Evolutionary conservation across 2,797 vertebrate genomes (phyloP).

Genomic region (Myotis daubentonii): DNA sequence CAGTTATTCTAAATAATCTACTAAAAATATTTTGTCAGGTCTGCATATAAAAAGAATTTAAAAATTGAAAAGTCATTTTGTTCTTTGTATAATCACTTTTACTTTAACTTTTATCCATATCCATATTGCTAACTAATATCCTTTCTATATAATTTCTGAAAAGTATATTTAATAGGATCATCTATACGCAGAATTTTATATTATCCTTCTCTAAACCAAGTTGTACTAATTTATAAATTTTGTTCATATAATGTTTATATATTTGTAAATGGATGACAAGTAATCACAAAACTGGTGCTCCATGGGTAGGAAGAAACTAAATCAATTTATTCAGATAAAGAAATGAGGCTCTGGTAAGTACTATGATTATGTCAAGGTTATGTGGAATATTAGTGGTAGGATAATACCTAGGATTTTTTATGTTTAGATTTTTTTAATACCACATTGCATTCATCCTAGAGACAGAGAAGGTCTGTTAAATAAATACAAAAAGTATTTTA

Average conservation of each 20-base stretch:
- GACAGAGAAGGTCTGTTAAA: not conserved
- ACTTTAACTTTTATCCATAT: not conserved
- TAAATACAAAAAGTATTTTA: not conserved
- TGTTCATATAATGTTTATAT: not conserved
- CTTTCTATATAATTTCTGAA: not conserved
- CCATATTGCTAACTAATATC: not conserved
- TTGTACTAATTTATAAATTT: not conserved
- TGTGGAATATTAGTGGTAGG: not conserved
- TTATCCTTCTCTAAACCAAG: not conserved
- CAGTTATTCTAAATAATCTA: not conserved
- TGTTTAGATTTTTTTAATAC: not conserved
- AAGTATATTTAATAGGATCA: not conserved
- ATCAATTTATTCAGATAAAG: not conserved
- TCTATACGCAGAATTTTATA: not conserved
- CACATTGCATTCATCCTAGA: not conserved
- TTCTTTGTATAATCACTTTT: not conserved
- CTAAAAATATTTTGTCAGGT: slow-evolving; percentile 16
- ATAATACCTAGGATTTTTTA: not conserved
- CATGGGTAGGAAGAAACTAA: not conserved
- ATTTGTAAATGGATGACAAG: slow-evolving; percentile 23
- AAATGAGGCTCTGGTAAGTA: not conserved
- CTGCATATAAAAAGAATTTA: not conserved
- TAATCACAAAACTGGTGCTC: not conserved
- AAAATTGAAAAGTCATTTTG: not conserved
- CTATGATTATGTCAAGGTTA: not conserved